Percentiles rank a stretch among this genome's conserved stretches.
phyloP scores from a whole-genome alignment of 2,113 vertebrate genomes.

The Bubo bubo region DNA sequence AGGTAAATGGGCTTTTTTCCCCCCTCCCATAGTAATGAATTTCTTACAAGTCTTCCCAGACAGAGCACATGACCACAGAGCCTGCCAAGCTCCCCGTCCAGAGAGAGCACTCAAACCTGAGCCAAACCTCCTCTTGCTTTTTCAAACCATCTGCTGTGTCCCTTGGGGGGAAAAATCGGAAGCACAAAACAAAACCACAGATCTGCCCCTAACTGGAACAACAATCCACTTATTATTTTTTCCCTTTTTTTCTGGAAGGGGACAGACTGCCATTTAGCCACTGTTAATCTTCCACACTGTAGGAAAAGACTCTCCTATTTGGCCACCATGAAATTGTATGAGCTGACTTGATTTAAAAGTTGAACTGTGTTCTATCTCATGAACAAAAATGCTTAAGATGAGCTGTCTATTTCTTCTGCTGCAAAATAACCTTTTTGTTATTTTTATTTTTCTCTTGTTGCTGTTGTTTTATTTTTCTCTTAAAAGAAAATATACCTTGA shows the following conservation, averaged over 20 bases:
- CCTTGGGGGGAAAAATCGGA: background rate
- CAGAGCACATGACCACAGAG: fast-evolving
- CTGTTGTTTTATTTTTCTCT: background rate
- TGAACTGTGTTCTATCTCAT: background rate
- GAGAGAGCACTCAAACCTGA: background rate
- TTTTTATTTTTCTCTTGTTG: background rate
- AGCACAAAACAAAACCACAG: background rate
- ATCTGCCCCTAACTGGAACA: background rate
- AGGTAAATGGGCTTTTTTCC: background rate
- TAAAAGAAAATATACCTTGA: background rate
- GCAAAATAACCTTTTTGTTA: fast-evolving
- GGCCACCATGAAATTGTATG: background rate
- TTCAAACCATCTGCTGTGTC: background rate
- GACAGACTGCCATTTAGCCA: background rate
- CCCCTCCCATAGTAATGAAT: fast-evolving
- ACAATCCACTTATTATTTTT: too few species aligned
- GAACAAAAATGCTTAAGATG: background rate
- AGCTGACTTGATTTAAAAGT: background rate
- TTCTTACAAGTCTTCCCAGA: background rate
- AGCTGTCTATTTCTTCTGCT: background rate
- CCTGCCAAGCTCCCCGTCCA: background rate
- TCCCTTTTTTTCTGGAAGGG: background rate
- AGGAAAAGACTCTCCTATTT: background rate
- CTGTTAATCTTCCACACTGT: fast-evolving
- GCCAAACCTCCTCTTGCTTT: background rate